Percentiles rank a stretch among this genome's conserved stretches.
These are phyloP conservation scores for Florisuga fusca DNA, from an alignment of 2,797 vertebrate genomes.

Conservation along the genomic window DNA sequence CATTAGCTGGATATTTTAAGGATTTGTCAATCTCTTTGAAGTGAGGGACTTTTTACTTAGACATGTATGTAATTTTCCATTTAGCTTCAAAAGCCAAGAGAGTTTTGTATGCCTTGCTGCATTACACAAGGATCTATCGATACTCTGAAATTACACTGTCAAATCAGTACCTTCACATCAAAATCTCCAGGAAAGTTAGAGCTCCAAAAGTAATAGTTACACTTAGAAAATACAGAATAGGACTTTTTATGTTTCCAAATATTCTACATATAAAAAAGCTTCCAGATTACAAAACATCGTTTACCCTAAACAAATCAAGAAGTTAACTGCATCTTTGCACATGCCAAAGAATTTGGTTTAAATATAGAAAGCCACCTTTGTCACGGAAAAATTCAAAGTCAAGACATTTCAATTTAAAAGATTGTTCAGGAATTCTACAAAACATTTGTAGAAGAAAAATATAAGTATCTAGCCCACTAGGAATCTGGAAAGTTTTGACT, in stretches of 20 bases:
- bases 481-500: not conserved
- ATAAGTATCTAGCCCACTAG: not conserved
- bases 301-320: not conserved
- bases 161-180: not conserved
- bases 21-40: not conserved
- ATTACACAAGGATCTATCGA: not conserved
- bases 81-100: not conserved
- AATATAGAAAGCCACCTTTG: not conserved
- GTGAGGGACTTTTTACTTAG: not conserved
- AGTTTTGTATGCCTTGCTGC: not conserved
- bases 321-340: not conserved
- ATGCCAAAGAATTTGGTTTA: not conserved
- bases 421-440: not conserved
- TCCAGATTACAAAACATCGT: not conserved
- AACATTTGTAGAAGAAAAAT: conserved; percentile 5
- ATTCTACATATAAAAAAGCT: not conserved
- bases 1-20: not conserved
- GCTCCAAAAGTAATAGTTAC: not conserved
- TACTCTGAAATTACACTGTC: not conserved
- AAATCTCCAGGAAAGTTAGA: not conserved
- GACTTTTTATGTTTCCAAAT: not conserved
- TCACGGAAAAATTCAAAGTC: not conserved
- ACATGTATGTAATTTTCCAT: not conserved
- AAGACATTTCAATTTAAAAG: conserved; percentile 4
- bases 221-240: not conserved